Evolutionary conservation across 2,113 vertebrate genomes (phyloP).

Genomic region (Chaetodon auriga): DNA sequence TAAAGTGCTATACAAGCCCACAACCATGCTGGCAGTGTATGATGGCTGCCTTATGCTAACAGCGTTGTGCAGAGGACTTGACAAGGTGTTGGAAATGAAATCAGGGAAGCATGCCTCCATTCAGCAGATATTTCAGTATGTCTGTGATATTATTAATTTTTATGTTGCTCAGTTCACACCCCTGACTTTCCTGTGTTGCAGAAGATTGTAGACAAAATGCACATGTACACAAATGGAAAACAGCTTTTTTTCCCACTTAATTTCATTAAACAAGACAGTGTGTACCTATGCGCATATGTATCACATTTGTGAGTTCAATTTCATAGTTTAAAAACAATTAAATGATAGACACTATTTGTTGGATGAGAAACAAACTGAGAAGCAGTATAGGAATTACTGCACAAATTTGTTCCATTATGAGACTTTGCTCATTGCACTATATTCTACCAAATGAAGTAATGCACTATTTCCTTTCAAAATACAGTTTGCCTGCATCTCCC

Average conservation of each 20-base stretch:
- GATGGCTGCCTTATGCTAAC: constrained; percentile 15
- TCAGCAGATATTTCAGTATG: neutral
- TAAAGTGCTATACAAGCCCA: constrained; percentile 24
- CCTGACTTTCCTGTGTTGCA: no score
- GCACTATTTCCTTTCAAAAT: constrained; percentile 5
- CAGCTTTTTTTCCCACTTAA: constrained; percentile 30
- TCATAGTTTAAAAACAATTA: neutral
- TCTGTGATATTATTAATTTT: neutral
- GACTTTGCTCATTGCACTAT: neutral
- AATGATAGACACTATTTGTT: neutral
- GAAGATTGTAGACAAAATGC: constrained; percentile 5
- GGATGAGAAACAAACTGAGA: neutral
- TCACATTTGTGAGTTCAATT: neutral
- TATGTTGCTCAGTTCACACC: neutral
- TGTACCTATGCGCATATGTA: neutral
- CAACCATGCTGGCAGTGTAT: constrained; percentile 18
- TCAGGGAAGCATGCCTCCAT: neutral
- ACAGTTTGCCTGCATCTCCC: neutral
- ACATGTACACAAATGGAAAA: constrained; percentile 26
- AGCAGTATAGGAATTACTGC: neutral
- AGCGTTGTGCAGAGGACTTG: neutral
- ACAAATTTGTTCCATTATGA: neutral
- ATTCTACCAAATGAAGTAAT: neutral
- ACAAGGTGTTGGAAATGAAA: constrained; percentile 16
- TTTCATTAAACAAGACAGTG: neutral